Conservation (phyloP, 1,140 invertebrate genomes). For the Bicyclus anynana region DNA sequence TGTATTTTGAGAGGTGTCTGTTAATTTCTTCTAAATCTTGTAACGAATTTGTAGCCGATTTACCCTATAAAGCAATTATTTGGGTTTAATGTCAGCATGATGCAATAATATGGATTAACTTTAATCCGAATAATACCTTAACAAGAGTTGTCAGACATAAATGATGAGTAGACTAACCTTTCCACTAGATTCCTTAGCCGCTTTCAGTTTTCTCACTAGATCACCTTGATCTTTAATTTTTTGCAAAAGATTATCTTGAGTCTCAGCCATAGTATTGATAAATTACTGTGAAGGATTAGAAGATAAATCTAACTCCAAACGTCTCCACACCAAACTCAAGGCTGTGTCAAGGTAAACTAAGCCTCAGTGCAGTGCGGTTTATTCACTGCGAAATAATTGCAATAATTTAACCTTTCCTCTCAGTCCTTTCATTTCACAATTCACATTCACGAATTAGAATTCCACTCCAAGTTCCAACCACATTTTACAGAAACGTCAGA, state of each 20-base stretch:
- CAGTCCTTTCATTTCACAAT: conserved; percentile 50
- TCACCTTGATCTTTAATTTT: conserved; percentile 89
- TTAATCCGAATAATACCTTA: conserved; percentile 4
- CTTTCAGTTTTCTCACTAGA: conserved; percentile 88
- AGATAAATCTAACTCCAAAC: conserved; percentile 16
- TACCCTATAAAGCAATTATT: conserved; percentile 54
- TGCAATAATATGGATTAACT: conserved; percentile 29
- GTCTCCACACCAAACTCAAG: conserved; percentile 31
- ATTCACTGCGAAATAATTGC: conserved; percentile 47
- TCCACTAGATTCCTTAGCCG: conserved; percentile 84
- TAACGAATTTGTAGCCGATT: conserved; percentile 26
- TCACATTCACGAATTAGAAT: conserved; percentile 7
- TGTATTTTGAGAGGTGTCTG: conserved; percentile 71
- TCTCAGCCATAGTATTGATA: conserved; percentile 43
- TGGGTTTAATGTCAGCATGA: conserved; percentile 34
- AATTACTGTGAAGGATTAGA: conserved; percentile 18
- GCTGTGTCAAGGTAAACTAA: conserved; percentile 44
- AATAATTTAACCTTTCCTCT: conserved; percentile 43
- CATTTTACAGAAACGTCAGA: conserved; percentile 6
- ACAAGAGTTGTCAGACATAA: background rate
- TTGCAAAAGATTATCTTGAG: conserved; percentile 77
- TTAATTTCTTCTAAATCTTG: conserved; percentile 53
- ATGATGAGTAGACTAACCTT: conserved; percentile 78
- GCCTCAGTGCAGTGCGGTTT: conserved; percentile 15
- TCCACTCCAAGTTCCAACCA: background rate